Evolutionary conservation across 2,888 invertebrate genomes (phyloP).

Genomic region (Drosophila histrio): DNA sequence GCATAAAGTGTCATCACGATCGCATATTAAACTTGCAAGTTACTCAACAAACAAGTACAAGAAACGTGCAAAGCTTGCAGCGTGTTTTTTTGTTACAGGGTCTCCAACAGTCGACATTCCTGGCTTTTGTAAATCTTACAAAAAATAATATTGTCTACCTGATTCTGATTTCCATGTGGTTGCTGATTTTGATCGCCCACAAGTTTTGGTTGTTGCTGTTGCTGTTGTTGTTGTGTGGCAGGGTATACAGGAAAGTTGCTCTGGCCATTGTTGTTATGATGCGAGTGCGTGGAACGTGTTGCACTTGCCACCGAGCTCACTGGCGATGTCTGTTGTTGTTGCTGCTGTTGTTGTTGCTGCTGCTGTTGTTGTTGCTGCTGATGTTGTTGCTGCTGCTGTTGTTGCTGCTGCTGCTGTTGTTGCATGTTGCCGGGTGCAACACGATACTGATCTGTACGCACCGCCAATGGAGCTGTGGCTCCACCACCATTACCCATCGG

Average conservation of each 20-base stretch:
- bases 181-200: constrained; percentile 25
- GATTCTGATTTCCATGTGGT: constrained; percentile 53
- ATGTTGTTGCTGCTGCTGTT: constrained; percentile 83
- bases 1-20: too few relatives aligned
- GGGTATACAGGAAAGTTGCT: constrained; percentile 59
- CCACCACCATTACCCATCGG: constrained; percentile 58
- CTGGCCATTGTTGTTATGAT: constrained; percentile 62
- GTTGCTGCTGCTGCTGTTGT: background rate
- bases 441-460: constrained; percentile 83
- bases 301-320: constrained; percentile 83
- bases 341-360: constrained; percentile 81
- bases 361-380: background rate
- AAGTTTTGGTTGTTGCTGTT: constrained; percentile 58
- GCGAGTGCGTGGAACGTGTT: constrained; percentile 83
- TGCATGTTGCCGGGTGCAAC: constrained; percentile 42
- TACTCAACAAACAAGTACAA: too few relatives aligned
- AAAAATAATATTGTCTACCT: too few relatives aligned
- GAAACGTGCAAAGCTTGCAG: too few relatives aligned
- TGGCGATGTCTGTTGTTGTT: constrained; percentile 85
- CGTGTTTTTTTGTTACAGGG: too few relatives aligned
- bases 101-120: too few relatives aligned
- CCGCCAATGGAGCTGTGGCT: constrained; percentile 78
- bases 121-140: too few relatives aligned
- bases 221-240: constrained; percentile 50
- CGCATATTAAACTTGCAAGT: too few relatives aligned